Conservation (phyloP, 2,113 vertebrate genomes). For the Brienomyrus brachyistius region DNA sequence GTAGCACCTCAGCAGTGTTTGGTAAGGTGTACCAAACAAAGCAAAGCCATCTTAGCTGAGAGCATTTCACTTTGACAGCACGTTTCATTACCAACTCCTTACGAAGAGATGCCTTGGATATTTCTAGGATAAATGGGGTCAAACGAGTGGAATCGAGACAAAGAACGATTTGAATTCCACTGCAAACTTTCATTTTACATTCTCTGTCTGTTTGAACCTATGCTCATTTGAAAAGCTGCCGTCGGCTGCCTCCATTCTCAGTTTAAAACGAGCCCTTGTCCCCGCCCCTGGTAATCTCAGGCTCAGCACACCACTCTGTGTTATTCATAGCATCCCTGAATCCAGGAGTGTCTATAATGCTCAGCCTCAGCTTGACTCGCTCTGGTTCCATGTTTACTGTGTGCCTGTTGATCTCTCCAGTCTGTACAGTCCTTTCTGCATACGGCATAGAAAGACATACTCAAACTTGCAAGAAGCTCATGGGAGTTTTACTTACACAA, state of each 20-base stretch:
- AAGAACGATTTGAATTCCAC: background rate
- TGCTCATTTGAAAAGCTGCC: too few species aligned
- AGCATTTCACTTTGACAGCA: too few species aligned
- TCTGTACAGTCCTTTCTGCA: constrained; percentile 57
- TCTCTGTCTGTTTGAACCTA: too few species aligned
- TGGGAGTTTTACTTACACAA: too few species aligned
- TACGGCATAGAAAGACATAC: background rate
- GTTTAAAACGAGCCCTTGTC: background rate
- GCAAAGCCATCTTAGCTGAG: too few species aligned
- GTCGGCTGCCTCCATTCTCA: too few species aligned
- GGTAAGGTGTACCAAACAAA: too few species aligned
- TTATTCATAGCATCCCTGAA: constrained; percentile 65
- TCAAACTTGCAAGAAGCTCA: background rate
- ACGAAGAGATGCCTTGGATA: background rate
- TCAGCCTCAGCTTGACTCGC: constrained; percentile 20
- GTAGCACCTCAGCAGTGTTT: too few species aligned
- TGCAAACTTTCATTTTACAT: background rate
- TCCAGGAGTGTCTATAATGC: constrained; percentile 64
- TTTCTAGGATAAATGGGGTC: background rate
- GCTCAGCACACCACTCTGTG: constrained; percentile 43
- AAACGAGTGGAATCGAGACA: background rate
- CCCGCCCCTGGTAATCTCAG: background rate
- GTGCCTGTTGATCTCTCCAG: constrained; percentile 44
- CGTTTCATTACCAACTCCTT: background rate
- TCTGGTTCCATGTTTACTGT: background rate